phyloP scores from a whole-genome alignment of 1,140 invertebrate species.

The Adoxophyes honmai region DNA sequence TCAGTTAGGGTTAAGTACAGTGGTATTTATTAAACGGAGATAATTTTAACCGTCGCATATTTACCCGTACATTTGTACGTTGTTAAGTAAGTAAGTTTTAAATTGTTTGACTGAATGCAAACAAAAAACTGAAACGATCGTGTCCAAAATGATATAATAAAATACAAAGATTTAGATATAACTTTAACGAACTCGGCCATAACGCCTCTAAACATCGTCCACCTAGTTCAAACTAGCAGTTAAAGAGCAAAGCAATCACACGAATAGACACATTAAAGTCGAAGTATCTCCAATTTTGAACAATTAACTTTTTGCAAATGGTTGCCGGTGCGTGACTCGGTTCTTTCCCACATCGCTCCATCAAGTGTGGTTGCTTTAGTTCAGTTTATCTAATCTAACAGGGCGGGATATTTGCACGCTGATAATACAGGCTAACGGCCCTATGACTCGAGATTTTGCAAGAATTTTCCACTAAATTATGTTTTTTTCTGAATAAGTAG shows the following conservation, averaged over 20 bases:
- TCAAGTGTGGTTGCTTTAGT: not conserved
- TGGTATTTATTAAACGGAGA: too few species aligned
- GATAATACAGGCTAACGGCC: conserved; percentile 60
- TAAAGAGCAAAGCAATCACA: not conserved
- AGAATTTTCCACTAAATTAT: conserved; percentile 3
- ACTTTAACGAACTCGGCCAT: conserved; percentile 1
- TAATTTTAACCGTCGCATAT: too few species aligned
- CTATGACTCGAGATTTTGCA: conserved; percentile 36
- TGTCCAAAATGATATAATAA: too few species aligned
- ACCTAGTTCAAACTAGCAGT: not conserved
- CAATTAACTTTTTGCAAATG: conserved; percentile 13
- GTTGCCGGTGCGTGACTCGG: not conserved
- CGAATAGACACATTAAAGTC: conserved; percentile 8
- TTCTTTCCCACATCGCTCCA: conserved; percentile 8
- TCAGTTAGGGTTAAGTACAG: conserved; percentile 1
- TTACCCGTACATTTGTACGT: too few species aligned
- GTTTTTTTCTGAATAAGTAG: too few species aligned
- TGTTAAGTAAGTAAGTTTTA: too few species aligned
- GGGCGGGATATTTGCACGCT: conserved; percentile 68
- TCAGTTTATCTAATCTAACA: conserved; percentile 23
- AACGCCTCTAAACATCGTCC: not conserved
- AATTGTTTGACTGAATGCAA: too few species aligned
- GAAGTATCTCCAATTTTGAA: conserved; percentile 3
- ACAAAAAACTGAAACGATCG: too few species aligned
- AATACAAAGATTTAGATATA: too few species aligned